Evolutionary conservation across 2,888 invertebrate species (phyloP), one percentile per base, ranked within the genome.

Genomic region (Andrena minutula): DNA sequence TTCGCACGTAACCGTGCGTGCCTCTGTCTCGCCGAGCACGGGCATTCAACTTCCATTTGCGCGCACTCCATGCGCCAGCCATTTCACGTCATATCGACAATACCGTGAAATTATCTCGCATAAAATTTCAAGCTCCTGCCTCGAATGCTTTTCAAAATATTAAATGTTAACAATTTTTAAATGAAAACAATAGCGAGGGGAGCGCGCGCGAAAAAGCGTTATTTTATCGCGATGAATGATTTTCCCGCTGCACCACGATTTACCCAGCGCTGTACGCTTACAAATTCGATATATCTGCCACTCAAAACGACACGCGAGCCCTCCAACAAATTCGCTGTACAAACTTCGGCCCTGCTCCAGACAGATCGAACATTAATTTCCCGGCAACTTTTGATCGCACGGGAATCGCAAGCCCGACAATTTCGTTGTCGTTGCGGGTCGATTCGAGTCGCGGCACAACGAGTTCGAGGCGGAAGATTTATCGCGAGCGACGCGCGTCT

Each of bases 401-500:
- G 30, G 20, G 28, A 41, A 23, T 23, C 61, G n/a, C 53, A 41
- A 26, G 10, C 63, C 63, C 30, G 74, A 63, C 63, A 74, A 76
- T 76, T 64, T 76, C 41, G 74, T 73, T 63, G 74, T 58, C 32
- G 47, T 32, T 64, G 56, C 75, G 41, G 41, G 56, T 23, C 47
- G 75, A 72, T 63, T 41, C 53, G 61, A 47, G 61, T 72, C 60
- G 51, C 72, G 72, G 35, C 51, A 26, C 64, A 20, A 28, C 56
- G 28, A 64, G 51, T 73, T 76, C 63, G 41, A 76, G 41, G 23
- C 32, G 61, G n/a, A 65, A 81, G 86, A 89, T 88, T 89, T 84
- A 88, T 89, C 81, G 84, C 72, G 84, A 78, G 77, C 88, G 85
- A 82, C 76, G 83, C 80, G 82, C 73, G 66, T 56, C 77, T 71